These are phyloP conservation scores for Dryadula phaetusa DNA, from an alignment of 2,888 invertebrate genomes.

Conservation along the genomic window DNA sequence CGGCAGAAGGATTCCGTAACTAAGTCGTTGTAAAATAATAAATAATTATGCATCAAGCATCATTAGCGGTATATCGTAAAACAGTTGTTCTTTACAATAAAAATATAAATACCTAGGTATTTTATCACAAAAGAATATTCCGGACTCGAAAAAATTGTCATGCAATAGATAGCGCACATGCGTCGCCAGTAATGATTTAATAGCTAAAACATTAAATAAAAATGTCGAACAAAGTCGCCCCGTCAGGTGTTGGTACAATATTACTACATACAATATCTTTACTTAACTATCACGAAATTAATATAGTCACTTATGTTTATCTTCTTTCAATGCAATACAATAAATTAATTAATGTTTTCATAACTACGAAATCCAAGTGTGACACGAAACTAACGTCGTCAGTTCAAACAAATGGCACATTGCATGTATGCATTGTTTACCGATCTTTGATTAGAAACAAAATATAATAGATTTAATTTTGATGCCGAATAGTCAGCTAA, in stretches of 20 bases:
- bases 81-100: constrained; percentile 56
- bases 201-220: constrained; percentile 52
- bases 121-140: constrained; percentile 58
- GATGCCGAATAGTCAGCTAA: constrained; percentile 78
- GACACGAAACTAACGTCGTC: constrained; percentile 59
- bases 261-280: constrained; percentile 73
- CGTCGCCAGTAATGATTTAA: constrained; percentile 64
- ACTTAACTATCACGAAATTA: constrained; percentile 81
- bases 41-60: constrained; percentile 59
- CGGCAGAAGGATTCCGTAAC: constrained; percentile 57
- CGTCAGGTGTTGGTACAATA: constrained; percentile 64
- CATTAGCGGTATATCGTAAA: constrained; percentile 51
- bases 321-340: constrained; percentile 62
- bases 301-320: constrained; percentile 72
- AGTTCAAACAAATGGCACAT: constrained; percentile 82
- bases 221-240: constrained; percentile 72
- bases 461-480: constrained; percentile 74
- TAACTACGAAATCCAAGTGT: constrained; percentile 59
- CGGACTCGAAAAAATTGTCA: constrained; percentile 59
- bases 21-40: constrained; percentile 56
- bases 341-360: constrained; percentile 58
- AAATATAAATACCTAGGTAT: constrained; percentile 50
- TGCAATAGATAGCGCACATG: constrained; percentile 59
- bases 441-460: constrained; percentile 60
- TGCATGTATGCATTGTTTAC: constrained; percentile 77